Conservation (phyloP, 2,888 invertebrate species). For the Cosmia pyralina region DNA sequence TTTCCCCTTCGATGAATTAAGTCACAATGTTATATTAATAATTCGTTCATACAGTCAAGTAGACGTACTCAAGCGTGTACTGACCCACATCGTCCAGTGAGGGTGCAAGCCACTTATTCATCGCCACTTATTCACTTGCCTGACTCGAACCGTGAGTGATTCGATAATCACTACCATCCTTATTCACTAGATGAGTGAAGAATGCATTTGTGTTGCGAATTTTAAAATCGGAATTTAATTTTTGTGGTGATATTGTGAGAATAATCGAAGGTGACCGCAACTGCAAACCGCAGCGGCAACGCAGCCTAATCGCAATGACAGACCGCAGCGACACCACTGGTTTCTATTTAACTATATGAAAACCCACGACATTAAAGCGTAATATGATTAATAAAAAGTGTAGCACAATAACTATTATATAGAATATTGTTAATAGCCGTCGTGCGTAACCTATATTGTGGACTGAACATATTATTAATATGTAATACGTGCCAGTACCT, state of each 20-base stretch:
- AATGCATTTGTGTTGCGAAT: conserved; percentile 41
- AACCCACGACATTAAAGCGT: too few relatives aligned
- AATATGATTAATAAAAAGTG: too few relatives aligned
- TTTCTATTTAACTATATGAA: neutral
- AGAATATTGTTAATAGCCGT: too few relatives aligned
- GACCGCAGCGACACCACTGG: neutral
- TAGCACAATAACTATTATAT: too few relatives aligned
- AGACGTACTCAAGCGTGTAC: conserved; percentile 34
- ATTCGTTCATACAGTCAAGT: conserved; percentile 15
- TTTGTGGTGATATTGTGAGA: conserved; percentile 2
- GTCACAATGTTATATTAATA: neutral
- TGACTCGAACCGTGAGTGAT: conserved; percentile 48
- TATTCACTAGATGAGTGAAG: conserved; percentile 27
- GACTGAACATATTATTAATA: too few relatives aligned
- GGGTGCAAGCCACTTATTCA: conserved; percentile 54
- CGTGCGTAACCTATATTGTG: too few relatives aligned
- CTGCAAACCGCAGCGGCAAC: neutral
- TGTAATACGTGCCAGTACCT: too few relatives aligned
- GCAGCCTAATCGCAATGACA: neutral
- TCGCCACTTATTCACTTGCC: conserved; percentile 64
- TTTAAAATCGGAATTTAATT: conserved; percentile 31
- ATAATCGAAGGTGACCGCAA: neutral
- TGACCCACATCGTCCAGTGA: conserved; percentile 58
- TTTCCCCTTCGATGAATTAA: too few relatives aligned
- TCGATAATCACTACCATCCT: conserved; percentile 61